These are phyloP conservation scores for Ibycter americanus DNA, from an alignment of 2,797 vertebrate species.

Conservation along the genomic window DNA sequence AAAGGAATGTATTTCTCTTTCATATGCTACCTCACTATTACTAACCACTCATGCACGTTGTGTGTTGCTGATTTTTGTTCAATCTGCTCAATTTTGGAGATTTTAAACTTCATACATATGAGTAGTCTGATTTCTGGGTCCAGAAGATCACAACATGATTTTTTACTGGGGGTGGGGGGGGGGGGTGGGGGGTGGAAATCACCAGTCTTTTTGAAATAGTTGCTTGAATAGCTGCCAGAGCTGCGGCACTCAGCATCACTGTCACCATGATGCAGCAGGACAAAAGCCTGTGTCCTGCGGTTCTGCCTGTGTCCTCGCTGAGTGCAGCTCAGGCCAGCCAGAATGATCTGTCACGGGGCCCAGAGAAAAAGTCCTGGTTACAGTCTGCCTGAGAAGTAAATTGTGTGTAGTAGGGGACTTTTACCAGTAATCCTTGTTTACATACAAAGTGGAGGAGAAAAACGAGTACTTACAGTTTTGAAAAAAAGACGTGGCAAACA, in stretches of 20 bases:
- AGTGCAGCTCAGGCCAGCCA: neutral
- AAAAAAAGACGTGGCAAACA: neutral
- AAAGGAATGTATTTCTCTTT: neutral
- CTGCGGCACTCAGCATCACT: neutral
- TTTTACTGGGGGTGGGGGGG: too few relatives aligned
- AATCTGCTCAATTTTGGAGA: neutral
- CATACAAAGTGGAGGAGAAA: neutral
- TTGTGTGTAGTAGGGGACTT: neutral
- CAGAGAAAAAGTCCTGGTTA: neutral
- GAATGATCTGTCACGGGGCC: rapidly evolving
- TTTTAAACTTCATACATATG: neutral
- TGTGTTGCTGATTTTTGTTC: neutral
- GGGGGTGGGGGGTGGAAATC: too few relatives aligned
- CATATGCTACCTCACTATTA: neutral
- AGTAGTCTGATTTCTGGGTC: neutral
- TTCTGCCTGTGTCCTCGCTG: neutral
- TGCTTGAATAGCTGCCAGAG: neutral
- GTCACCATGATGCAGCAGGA: neutral
- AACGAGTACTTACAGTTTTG: neutral
- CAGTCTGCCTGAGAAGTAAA: neutral
- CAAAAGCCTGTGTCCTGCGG: rapidly evolving
- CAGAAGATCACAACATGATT: neutral
- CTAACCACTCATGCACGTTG: too few relatives aligned
- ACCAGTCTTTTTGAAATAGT: neutral
- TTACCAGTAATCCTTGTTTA: neutral